These are phyloP conservation scores for Ibidorhyncha struthersii DNA, from an alignment of 2,113 vertebrate genomes.

Conservation along the genomic window DNA sequence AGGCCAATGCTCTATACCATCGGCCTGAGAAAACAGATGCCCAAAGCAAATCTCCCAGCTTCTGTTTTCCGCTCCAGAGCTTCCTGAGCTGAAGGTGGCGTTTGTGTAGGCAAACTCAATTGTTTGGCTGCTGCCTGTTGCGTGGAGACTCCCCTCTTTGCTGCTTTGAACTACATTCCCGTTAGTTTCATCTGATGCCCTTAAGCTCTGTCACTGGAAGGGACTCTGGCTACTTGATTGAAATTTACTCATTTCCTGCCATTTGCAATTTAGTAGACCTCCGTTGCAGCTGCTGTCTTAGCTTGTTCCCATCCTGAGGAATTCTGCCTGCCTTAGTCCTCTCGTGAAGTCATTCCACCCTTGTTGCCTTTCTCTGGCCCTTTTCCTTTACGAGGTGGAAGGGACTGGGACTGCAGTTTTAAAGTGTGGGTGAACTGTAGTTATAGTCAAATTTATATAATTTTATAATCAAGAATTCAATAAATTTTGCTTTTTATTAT, in stretches of 20 bases:
- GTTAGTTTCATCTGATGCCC: background rate
- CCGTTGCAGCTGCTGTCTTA: accelerated
- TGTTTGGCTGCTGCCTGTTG: background rate
- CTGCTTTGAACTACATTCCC: background rate
- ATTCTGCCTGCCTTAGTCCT: background rate
- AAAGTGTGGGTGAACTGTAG: background rate
- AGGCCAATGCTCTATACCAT: background rate
- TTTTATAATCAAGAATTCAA: background rate
- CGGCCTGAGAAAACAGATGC: background rate
- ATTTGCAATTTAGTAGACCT: background rate
- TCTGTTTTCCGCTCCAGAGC: background rate
- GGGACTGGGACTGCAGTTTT: background rate
- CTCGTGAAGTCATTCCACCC: accelerated
- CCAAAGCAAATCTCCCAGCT: background rate
- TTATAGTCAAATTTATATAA: background rate
- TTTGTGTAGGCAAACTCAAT: background rate
- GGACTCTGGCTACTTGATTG: background rate
- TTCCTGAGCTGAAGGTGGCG: background rate
- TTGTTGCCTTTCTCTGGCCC: background rate
- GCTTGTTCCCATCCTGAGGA: background rate
- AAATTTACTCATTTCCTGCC: background rate
- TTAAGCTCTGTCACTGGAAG: background rate
- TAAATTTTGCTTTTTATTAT: background rate
- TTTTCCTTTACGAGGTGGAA: background rate
- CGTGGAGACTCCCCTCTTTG: background rate